A percentile compares a stretch with the other conserved stretches of the same genome.
Evolutionary conservation across 2,797 vertebrate species (phyloP).

Genomic region (Parauchenoglanis punctatus): DNA sequence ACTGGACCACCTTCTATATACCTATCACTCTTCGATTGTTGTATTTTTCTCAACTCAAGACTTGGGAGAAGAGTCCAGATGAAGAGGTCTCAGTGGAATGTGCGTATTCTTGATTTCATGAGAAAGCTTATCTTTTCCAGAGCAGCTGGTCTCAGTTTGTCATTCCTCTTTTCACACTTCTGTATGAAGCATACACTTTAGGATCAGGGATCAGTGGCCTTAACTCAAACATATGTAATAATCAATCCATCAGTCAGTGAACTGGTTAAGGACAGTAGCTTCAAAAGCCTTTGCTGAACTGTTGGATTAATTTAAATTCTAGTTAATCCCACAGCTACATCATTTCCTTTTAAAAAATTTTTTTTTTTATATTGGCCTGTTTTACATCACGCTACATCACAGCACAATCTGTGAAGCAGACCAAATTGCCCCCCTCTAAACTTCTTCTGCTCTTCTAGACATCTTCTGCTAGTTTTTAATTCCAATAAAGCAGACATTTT

Average conservation of each 20-base stretch:
- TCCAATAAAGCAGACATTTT: conserved; percentile 43
- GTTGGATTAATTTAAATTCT: conserved; percentile 15
- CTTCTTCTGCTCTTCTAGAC: conserved; percentile 27
- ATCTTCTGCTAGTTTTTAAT: conserved; percentile 33
- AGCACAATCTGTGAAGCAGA: conserved; percentile 2
- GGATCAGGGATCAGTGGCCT: background rate
- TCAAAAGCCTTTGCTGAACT: conserved; percentile 5
- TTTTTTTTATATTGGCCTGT: background rate
- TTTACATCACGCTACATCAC: conserved; percentile 15
- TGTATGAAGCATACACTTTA: background rate
- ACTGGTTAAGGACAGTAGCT: conserved; percentile 15
- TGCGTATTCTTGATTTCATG: conserved; percentile 15
- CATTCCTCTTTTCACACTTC: background rate
- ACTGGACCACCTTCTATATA: background rate
- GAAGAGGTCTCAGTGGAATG: background rate
- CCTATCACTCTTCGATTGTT: background rate
- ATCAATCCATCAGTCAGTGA: conserved; percentile 16
- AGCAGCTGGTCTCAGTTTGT: conserved; percentile 1
- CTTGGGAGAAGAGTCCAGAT: background rate
- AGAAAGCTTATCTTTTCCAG: conserved; percentile 4
- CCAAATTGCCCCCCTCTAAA: background rate
- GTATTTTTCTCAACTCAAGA: background rate
- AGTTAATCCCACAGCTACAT: background rate
- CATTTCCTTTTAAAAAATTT: background rate
- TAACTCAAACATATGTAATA: background rate